These are phyloP conservation scores for Reticulitermes lucifugus DNA, from an alignment of 2,888 invertebrate genomes.

Conservation along the genomic window DNA sequence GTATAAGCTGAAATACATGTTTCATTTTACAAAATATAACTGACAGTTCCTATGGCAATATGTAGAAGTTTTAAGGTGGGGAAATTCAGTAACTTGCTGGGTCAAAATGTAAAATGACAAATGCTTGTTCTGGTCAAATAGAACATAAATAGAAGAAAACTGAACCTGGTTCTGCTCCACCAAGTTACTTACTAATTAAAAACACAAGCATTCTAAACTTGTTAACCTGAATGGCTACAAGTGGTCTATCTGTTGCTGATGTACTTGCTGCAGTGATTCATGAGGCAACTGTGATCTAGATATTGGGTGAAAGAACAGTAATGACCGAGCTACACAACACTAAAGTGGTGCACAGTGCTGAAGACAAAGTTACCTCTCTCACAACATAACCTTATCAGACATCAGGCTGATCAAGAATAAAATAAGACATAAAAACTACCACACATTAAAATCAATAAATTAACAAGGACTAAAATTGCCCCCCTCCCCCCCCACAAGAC, in stretches of 20 bases:
- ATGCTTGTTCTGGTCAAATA: background rate
- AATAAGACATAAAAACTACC: conserved; percentile 1
- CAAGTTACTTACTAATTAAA: conserved; percentile 8
- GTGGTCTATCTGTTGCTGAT: background rate
- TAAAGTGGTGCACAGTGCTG: background rate
- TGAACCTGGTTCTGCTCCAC: background rate
- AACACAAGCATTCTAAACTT: background rate
- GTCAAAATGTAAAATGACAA: conserved; percentile 1
- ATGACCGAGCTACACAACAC: background rate
- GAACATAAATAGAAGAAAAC: background rate
- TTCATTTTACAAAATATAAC: background rate
- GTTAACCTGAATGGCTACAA: background rate
- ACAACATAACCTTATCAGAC: background rate
- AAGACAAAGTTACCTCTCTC: conserved; percentile 5
- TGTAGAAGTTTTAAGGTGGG: background rate
- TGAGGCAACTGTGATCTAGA: background rate
- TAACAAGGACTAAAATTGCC: background rate
- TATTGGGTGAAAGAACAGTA: background rate
- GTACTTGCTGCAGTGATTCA: background rate
- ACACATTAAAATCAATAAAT: conserved; percentile 32
- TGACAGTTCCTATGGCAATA: background rate
- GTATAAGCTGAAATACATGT: background rate
- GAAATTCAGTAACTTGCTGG: background rate
- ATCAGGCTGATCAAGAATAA: background rate
- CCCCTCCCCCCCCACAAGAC: background rate